Conservation (phyloP, 2,888 invertebrate species). For the Tetramorium bicarinatum region DNA sequence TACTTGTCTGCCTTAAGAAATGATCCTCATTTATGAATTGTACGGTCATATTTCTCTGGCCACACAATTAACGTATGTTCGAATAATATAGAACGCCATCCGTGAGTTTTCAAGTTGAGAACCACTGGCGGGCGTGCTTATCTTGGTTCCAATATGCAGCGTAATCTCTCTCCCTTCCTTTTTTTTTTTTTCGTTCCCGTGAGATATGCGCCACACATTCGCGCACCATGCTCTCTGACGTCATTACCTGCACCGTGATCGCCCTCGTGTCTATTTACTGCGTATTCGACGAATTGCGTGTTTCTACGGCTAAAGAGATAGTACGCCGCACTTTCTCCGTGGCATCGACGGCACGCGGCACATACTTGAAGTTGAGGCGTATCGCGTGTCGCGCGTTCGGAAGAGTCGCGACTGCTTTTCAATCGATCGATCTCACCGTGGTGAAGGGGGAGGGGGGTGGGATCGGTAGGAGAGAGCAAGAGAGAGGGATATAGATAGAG, state of each 20-base stretch:
- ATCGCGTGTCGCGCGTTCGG: slow-evolving; percentile 44
- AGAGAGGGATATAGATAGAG: neutral
- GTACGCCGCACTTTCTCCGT: slow-evolving; percentile 36
- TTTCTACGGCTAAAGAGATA: slow-evolving; percentile 10
- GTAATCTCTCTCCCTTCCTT: slow-evolving; percentile 8
- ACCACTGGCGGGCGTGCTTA: neutral
- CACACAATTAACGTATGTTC: neutral
- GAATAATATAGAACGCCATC: neutral
- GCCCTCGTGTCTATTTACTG: slow-evolving; percentile 20
- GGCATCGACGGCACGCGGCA: slow-evolving; percentile 35
- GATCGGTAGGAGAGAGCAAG: neutral
- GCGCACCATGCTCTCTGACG: slow-evolving; percentile 4
- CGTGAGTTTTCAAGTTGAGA: slow-evolving; percentile 24
- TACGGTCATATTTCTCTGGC: neutral
- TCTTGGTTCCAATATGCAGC: slow-evolving; percentile 13
- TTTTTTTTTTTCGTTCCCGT: neutral
- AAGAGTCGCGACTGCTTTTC: slow-evolving; percentile 40
- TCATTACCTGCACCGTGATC: neutral
- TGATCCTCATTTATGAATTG: neutral
- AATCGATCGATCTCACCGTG: slow-evolving; percentile 39
- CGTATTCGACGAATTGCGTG: slow-evolving; percentile 43
- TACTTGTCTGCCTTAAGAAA: neutral
- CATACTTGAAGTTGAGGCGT: slow-evolving; percentile 35
- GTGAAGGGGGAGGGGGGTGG: neutral
- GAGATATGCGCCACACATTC: slow-evolving; percentile 23